phyloP scores from a whole-genome alignment of 2,797 vertebrate species.

The Macrochelys suwanniensis region DNA sequence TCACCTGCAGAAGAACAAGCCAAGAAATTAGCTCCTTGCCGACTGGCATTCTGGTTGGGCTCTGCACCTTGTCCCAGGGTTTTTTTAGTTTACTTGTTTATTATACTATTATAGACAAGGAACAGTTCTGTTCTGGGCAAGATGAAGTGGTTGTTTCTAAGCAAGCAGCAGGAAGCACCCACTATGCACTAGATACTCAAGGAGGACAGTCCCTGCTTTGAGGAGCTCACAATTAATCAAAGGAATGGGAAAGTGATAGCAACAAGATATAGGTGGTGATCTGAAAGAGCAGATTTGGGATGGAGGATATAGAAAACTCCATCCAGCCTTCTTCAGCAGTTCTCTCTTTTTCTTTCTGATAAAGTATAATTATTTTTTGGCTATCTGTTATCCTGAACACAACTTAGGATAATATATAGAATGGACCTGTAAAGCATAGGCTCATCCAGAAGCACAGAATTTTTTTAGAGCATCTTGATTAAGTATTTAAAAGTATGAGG shows the following conservation, averaged over 20 bases:
- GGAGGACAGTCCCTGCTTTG: background rate
- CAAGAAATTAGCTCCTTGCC: background rate
- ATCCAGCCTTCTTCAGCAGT: background rate
- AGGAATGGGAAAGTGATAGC: background rate
- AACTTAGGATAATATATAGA: slow-evolving; percentile 1
- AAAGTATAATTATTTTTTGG: slow-evolving; percentile 19
- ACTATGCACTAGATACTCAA: background rate
- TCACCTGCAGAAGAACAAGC: background rate
- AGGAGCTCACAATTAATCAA: slow-evolving; percentile 18
- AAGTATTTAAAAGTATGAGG: background rate
- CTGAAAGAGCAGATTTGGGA: slow-evolving; percentile 40
- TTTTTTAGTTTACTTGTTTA: background rate
- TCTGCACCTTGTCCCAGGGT: fast-evolving
- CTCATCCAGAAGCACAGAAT: slow-evolving; percentile 7
- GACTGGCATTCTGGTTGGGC: background rate
- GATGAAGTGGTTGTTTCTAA: background rate
- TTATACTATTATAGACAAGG: background rate
- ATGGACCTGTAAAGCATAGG: background rate
- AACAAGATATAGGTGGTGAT: background rate
- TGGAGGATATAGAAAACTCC: slow-evolving; percentile 24
- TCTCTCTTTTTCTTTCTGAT: background rate
- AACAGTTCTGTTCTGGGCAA: background rate
- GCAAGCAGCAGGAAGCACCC: background rate
- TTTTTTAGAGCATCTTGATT: slow-evolving; percentile 3
- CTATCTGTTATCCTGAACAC: background rate